These are phyloP conservation scores for Hypomesus transpacificus DNA, from an alignment of 2,113 vertebrate genomes.

Conservation along the genomic window DNA sequence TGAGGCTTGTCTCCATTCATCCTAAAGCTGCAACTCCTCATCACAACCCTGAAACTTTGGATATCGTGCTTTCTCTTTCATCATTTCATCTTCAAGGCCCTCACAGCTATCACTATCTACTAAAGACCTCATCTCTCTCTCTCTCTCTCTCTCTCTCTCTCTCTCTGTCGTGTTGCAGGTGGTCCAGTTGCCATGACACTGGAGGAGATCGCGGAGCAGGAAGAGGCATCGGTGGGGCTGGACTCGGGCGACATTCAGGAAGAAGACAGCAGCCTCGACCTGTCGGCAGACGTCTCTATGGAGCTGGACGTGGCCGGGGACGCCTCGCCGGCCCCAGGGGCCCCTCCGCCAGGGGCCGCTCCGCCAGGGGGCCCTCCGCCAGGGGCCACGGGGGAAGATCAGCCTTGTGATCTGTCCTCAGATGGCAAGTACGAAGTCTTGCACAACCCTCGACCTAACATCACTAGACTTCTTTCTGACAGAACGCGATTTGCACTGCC, in stretches of 20 bases:
- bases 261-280: constrained; percentile 51
- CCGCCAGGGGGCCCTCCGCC: not conserved
- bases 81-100: no score
- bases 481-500: no score
- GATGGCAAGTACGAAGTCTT: constrained; percentile 73
- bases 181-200: constrained; percentile 66
- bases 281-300: constrained; percentile 49
- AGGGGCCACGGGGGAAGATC: constrained; percentile 62
- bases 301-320: constrained; percentile 33
- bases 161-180: constrained; percentile 43
- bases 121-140: not conserved
- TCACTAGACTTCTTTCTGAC: no score
- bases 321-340: constrained; percentile 36
- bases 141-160: not conserved
- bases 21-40: no score
- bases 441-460: constrained; percentile 3
- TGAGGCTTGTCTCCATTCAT: no score
- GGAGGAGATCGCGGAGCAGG: constrained; percentile 86
- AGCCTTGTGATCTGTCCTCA: constrained; percentile 67
- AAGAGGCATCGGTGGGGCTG: constrained; percentile 69
- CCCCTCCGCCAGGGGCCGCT: no score
- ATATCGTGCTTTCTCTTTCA: no score
- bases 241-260: constrained; percentile 57
- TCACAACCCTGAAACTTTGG: no score
- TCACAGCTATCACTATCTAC: no score